Base-by-base conservation (phyloP, 2,888 invertebrate species). In the Macaria notata region DNA sequence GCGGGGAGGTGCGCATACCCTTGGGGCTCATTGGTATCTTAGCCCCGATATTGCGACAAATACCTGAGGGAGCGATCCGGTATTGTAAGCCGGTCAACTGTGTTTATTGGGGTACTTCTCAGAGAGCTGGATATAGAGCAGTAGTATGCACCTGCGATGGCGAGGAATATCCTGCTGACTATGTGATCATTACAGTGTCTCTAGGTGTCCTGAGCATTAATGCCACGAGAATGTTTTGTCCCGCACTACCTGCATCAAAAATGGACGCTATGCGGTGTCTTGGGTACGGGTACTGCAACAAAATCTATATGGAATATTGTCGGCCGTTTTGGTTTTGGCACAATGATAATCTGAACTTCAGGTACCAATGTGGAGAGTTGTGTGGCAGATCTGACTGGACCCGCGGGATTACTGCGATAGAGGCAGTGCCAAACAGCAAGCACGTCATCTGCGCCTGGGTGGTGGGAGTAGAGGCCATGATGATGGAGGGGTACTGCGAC, bases 111-210 rank as follows among this genome's bases (percentile, higher is more conserved):
- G 94, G 94, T 29, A 91, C 93, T 0, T 90, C 93, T 4, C 93
- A 90, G 64, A 92, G 84, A 63, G 59, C 75, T 47, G 89, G 89
- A 3, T 78, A 78, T 54, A 79, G 90, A 53, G 89, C 95, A 6
- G 79, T 92, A 1, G 94, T 96, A 0, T 93, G 92, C 54, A 94
- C 95, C 49, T 84, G 92, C 52, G 95, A 95, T 72, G 95, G 95
- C 0, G 93, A 94, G 33, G 94, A 94, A 69, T 94, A 92, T 72
- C 92, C 92, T 0, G 95, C 95, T 0, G 96, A 97, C 82, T 96
- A 96, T 71, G 96, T 96, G 3, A 94, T 97, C 44, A 88, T 95
- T 42, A 96, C 96, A 0, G 92, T 96, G 4, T 95, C 97, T 0
- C 88, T 97, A 6, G 97, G 97, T 1, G 95, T 95, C 0, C 79